Evolutionary conservation across 53 echinoderm and acorn worm genomes (phyloP).

Genomic region (Apostichopus leukothele): DNA sequence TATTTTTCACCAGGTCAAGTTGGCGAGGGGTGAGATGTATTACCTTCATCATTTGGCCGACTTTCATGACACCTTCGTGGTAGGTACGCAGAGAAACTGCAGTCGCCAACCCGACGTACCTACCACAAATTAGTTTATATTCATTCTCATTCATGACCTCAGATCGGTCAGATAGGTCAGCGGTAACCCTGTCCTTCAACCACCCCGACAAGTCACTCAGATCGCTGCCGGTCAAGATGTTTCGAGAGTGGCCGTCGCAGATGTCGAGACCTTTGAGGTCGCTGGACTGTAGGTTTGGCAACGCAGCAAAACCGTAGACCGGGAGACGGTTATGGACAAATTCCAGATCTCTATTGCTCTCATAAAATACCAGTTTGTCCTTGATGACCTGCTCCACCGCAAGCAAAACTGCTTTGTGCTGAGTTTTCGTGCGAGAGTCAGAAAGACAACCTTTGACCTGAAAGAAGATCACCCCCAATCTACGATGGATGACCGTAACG

Average conservation of each 20-base stretch:
- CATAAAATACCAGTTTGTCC: constrained; percentile 7
- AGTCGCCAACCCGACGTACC: not conserved
- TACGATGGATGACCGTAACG: constrained; percentile 9
- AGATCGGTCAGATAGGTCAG: not conserved
- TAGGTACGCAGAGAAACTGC: not conserved
- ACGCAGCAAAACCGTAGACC: constrained; percentile 11
- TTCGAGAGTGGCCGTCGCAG: not conserved
- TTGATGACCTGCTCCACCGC: constrained; percentile 2
- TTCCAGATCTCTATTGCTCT: constrained; percentile 18
- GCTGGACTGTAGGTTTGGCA: not conserved
- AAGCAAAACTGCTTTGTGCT: not conserved
- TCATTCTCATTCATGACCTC: not conserved
- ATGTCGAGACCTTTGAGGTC: not conserved
- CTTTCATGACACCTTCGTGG: not conserved
- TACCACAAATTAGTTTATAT: not conserved
- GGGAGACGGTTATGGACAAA: not conserved
- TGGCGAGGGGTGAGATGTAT: not conserved
- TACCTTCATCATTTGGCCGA: not conserved
- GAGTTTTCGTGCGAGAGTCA: not conserved
- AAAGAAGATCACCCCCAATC: constrained; percentile 11
- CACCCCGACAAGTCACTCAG: not conserved
- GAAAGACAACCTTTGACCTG: constrained; percentile 14
- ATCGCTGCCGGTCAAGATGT: not conserved
- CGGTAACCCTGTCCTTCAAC: not conserved
- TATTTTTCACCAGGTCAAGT: not conserved